Evolutionary conservation across 2,888 invertebrate genomes (phyloP).

Genomic region (Acanthosepion pharaonis): DNA sequence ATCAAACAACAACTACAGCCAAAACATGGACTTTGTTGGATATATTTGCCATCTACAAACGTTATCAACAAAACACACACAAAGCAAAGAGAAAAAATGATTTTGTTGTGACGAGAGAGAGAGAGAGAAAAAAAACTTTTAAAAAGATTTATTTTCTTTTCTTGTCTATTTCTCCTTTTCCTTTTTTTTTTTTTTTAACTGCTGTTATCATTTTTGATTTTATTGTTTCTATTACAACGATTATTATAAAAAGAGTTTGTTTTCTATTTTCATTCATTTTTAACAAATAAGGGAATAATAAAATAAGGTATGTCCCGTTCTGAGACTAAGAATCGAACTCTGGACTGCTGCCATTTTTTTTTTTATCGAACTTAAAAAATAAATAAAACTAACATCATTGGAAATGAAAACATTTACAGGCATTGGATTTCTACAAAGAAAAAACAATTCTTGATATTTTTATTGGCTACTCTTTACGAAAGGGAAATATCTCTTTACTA

Average conservation of each 20-base stretch:
- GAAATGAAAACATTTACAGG: no score
- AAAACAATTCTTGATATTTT: no score
- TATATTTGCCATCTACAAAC: background rate
- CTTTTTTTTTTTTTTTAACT: background rate
- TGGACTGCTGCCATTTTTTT: background rate
- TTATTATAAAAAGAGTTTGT: background rate
- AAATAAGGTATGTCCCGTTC: background rate
- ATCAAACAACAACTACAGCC: background rate
- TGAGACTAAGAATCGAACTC: background rate
- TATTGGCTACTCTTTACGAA: no score
- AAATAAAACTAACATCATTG: no score
- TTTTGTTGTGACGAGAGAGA: background rate
- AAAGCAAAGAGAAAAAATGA: background rate
- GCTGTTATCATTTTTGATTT: background rate
- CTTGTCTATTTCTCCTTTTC: background rate
- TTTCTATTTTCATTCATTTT: background rate
- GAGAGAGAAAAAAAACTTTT: background rate
- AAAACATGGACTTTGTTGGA: constrained; percentile 6
- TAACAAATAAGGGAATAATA: background rate
- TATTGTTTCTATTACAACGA: background rate
- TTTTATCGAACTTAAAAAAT: background rate
- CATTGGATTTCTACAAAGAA: no score
- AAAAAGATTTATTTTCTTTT: background rate
- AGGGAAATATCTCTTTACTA: no score
- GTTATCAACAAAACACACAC: background rate